Base-by-base conservation (phyloP, 2,113 vertebrate species). In the Hyaena hyaena region DNA sequence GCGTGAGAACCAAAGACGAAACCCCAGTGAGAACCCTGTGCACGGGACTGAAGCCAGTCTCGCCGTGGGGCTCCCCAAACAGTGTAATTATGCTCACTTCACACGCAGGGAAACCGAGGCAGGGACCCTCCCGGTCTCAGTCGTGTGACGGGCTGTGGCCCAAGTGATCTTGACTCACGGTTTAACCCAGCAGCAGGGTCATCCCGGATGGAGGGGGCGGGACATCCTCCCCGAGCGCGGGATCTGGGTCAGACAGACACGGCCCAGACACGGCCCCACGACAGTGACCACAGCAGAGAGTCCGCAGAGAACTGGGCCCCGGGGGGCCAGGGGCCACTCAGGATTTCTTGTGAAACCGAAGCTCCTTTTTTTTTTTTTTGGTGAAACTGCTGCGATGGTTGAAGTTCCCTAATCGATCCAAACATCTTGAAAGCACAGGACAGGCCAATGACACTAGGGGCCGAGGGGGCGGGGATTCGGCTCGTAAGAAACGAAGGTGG, bases 121-220 rank as follows among this genome's bases (percentile, higher is more conserved):
- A 65, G 63, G 43, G 14, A 15, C 73, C 91, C 0, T n/a, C 61
- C 3, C 1, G 14, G 43, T 61, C 68, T 82, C 33, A 17, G 3
- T 4, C 16, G 8, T 7, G 50, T 8, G 66, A 39, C 39, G 39
- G 45, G 43, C 17, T 3, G 3, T 39, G 1, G 0, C 26, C 48
- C 24, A 0, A 1, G 58, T 0, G 10, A 31, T 21, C 58, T 31
- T 23, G n/a, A 4, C 58, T 65, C n/a, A 0, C 19, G 0, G 7
- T 26, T 68, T 53, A 53, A 11, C 39, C 55, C 35, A 12, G 65
- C 48, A 28, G 21, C 61, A 7, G 50, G 76, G 2, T 39, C 26
- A 15, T 33, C 61, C 4, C 4, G 39, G 71, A 21, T 58, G 55
- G 17, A 10, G n/a, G 69, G 58, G 28, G 28, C 4, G 68, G 35